Conservation (phyloP, 2,797 vertebrate genomes). For the Heterohyrax brucei region DNA sequence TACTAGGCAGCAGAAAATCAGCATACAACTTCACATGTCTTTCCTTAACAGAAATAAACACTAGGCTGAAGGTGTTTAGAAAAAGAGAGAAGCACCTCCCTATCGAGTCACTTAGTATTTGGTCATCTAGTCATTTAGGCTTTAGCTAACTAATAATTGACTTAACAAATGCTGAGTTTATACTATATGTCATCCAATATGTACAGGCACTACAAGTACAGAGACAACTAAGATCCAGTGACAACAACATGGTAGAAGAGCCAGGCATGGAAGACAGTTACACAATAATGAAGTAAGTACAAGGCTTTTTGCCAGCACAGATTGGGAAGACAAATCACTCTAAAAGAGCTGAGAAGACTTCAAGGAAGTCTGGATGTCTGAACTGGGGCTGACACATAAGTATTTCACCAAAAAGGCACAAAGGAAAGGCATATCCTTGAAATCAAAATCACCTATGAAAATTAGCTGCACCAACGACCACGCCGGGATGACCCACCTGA, state of each 20-base stretch:
- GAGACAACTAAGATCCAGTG: background rate
- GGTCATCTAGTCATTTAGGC: background rate
- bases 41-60: background rate
- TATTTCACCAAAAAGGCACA: background rate
- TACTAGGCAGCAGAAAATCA: background rate
- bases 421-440: background rate
- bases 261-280: background rate
- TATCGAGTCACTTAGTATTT: background rate
- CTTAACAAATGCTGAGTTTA: background rate
- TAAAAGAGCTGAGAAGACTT: background rate
- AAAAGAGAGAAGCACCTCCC: background rate
- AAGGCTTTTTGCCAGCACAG: background rate
- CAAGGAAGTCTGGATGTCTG: background rate
- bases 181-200: background rate
- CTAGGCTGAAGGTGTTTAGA: background rate
- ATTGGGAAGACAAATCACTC: background rate
- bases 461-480: background rate
- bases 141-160: background rate
- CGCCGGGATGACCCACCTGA: background rate
- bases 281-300: background rate
- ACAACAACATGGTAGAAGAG: background rate
- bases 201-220: background rate
- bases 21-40: background rate
- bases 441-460: background rate
- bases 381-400: background rate